Evolutionary conservation across 53 echinoderm and acorn worm genomes (phyloP), one percentile per base, ranked within the genome.

Genomic region (Paracentrotus lividus): DNA sequence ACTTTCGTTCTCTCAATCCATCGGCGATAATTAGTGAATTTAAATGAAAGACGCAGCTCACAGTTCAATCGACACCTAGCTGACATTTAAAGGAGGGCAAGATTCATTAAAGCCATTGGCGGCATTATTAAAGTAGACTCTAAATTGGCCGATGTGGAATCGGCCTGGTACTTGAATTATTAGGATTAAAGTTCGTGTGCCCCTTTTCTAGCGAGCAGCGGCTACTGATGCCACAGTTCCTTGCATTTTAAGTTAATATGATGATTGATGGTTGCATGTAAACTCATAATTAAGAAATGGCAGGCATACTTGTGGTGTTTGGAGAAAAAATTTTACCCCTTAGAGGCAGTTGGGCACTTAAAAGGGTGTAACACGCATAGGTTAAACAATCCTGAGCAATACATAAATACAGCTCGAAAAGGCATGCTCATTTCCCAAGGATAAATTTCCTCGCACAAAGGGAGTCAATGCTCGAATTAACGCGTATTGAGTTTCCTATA

Each of bases 91-190:
- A 27, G 81, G 81, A 49, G 47, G 81, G n/a, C 2, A 9, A 81
- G 47, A 81, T 81, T 81, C 26, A 81, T 81, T 81, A n/a, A 81
- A 81, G 81, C 21, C 47, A 45, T 47, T 81, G 44, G 26, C 2
- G n/a, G 81, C 81, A 26, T 81, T 47, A 45, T 81, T n/a, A n/a
- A n/a, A n/a, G n/a, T 45, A 5, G 81, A 78, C 45, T 47, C 81
- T 45, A 78, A 81, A 26, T 81, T 8, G 49, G n/a, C n/a, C 10
- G 1, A 20, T 49, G 4, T 6, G 81, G 47, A 47, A 81, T n/a
- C n/a, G n/a, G n/a, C 81, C 81, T 0, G 81, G 9, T 47, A 47
- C 45, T 47, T 9, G n/a, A n/a, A n/a, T n/a, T n/a, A 47, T 47
- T 47, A n/a, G 44, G 81, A 45, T 81, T 21, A n/a, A n/a, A n/a